Percentiles rank a stretch among this genome's conserved stretches.
phyloP scores from a whole-genome alignment of 92 coral and sea anemone genomes.

The Epizoanthus illoricatus region DNA sequence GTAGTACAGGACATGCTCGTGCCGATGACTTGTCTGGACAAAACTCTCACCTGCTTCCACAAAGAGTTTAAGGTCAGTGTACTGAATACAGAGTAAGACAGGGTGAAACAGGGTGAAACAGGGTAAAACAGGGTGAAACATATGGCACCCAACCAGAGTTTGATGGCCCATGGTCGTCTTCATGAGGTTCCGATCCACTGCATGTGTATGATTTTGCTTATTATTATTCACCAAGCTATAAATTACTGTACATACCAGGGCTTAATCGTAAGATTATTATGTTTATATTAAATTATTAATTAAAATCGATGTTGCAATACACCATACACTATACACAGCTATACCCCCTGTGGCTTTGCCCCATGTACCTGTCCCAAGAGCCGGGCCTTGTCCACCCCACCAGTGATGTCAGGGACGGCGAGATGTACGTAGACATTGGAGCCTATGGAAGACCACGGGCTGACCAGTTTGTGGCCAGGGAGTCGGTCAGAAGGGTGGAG shows the following conservation, averaged over 20 bases:
- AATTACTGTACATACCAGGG: too few species aligned
- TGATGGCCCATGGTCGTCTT: too few species aligned
- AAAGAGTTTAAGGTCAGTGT: constrained; percentile 44
- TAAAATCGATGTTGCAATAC: not conserved
- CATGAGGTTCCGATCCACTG: too few species aligned
- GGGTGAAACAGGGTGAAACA: too few species aligned
- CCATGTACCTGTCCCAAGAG: constrained; percentile 57
- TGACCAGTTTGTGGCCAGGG: constrained; percentile 44
- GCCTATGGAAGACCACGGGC: constrained; percentile 62
- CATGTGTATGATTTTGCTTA: too few species aligned
- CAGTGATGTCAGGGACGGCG: constrained; percentile 32
- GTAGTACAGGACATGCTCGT: constrained; percentile 65
- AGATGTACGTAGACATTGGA: constrained; percentile 66
- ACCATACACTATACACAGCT: constrained; percentile 32
- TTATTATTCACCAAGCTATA: too few species aligned
- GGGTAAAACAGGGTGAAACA: too few species aligned
- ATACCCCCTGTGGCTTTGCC: constrained; percentile 67
- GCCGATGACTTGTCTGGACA: constrained; percentile 48
- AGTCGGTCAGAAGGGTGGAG: constrained; percentile 58
- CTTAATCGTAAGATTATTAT: too few species aligned
- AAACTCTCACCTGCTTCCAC: constrained; percentile 57
- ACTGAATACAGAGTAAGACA: too few species aligned
- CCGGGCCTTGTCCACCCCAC: constrained; percentile 64
- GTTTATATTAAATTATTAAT: too few species aligned
- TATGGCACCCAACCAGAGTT: too few species aligned